A percentile compares a stretch with the other conserved stretches of the same genome.
Evolutionary conservation across 1,140 invertebrate genomes (phyloP).

Genomic region (Drosophila equinoxialis): DNA sequence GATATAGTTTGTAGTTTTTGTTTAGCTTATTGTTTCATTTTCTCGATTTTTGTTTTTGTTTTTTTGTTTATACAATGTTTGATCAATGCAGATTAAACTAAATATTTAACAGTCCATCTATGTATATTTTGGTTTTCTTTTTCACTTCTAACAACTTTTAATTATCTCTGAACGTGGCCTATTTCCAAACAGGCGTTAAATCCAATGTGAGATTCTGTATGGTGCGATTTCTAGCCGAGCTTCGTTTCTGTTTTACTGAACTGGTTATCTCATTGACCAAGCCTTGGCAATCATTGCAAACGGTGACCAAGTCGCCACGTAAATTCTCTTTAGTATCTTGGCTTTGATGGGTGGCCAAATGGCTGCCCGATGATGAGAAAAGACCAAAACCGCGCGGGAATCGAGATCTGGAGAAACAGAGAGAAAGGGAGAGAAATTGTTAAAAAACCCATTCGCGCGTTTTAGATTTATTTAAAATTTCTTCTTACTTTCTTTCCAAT

Average conservation of each 20-base stretch:
- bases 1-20: constrained; percentile 10
- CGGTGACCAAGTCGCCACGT: constrained; percentile 92
- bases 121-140: constrained; percentile 4
- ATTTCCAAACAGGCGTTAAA: constrained; percentile 90
- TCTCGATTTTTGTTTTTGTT: background rate
- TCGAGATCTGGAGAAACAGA: constrained; percentile 64
- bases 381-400: constrained; percentile 84
- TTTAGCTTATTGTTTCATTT: background rate
- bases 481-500: constrained; percentile 84
- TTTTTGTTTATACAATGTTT: constrained; percentile 21
- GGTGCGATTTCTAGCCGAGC: constrained; percentile 90
- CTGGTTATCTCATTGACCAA: constrained; percentile 97
- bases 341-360: constrained; percentile 60
- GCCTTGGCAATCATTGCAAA: constrained; percentile 96
- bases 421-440: no score
- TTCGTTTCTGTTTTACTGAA: constrained; percentile 90
- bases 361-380: constrained; percentile 82
- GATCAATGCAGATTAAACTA: constrained; percentile 9
- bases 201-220: constrained; percentile 91
- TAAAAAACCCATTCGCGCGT: background rate
- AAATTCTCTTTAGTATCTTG: constrained; percentile 85
- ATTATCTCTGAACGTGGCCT: constrained; percentile 7
- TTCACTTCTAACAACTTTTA: constrained; percentile 2
- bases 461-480: background rate
- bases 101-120: constrained; percentile 16